phyloP scores from a whole-genome alignment of 2,797 vertebrate genomes.

The Myiotriccus ornatus region DNA sequence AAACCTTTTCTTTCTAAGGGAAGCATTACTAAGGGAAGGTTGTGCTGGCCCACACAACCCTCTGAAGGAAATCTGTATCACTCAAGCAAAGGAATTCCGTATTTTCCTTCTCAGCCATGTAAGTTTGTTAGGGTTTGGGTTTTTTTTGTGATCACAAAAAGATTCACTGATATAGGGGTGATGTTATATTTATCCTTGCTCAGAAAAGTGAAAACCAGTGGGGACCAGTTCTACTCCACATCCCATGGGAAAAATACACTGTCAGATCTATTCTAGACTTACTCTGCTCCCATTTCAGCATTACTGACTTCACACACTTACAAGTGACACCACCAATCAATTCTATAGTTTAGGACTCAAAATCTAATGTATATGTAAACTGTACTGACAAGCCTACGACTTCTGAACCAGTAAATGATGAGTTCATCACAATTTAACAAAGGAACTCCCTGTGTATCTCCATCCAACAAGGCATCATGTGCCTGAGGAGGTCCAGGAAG shows the following conservation, averaged over 20 bases:
- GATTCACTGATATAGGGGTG: neutral
- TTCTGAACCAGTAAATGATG: neutral
- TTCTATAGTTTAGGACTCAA: neutral
- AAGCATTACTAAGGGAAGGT: neutral
- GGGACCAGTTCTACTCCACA: neutral
- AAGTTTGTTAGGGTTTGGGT: no score
- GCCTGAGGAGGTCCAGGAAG: neutral
- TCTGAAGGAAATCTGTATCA: neutral
- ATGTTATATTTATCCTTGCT: neutral
- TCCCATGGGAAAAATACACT: neutral
- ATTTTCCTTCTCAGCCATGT: neutral
- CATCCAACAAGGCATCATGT: neutral
- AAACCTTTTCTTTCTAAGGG: neutral
- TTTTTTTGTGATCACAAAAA: neutral
- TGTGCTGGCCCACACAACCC: neutral
- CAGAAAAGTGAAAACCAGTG: neutral
- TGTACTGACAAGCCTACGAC: neutral
- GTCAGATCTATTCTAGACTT: neutral
- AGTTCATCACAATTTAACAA: neutral
- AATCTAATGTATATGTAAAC: fast-evolving
- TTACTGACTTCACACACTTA: neutral
- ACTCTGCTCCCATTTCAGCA: neutral
- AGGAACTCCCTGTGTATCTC: neutral
- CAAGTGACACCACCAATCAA: neutral
- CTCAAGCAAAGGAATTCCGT: neutral